A percentile compares a stretch with the other conserved stretches of the same genome.
phyloP scores from a whole-genome alignment of 1,140 invertebrate genomes.

The Uloborus diversus region DNA sequence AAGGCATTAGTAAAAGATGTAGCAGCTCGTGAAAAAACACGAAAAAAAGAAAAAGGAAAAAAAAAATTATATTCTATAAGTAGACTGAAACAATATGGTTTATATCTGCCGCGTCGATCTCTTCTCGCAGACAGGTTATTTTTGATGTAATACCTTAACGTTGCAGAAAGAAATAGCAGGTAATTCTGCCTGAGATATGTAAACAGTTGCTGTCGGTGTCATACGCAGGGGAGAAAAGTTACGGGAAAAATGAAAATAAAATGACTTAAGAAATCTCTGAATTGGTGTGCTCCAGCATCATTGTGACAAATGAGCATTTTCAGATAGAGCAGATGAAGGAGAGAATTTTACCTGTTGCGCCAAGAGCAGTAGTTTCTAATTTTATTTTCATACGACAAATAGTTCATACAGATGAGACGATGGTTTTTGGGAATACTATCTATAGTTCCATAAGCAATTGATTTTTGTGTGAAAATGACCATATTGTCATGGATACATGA shows the following conservation, averaged over 20 bases:
- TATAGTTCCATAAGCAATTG: no score
- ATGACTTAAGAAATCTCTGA: neutral
- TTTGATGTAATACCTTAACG: constrained; percentile 33
- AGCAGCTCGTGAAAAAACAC: no score
- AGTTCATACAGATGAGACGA: no score
- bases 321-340: neutral
- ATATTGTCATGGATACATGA: no score
- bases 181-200: constrained; percentile 34
- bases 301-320: neutral
- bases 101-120: constrained; percentile 38
- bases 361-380: no score
- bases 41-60: neutral
- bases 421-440: no score
- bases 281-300: neutral
- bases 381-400: no score
- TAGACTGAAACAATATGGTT: constrained; percentile 43
- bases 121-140: constrained; percentile 31
- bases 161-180: constrained; percentile 29
- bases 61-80: constrained; percentile 11
- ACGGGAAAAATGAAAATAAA: neutral
- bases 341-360: constrained; percentile 28
- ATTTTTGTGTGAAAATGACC: no score
- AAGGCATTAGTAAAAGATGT: neutral
- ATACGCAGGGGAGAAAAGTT: neutral
- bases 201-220: constrained; percentile 38